phyloP scores from a whole-genome alignment of 2,797 vertebrate species.

The Pogonophryne albipinna region DNA sequence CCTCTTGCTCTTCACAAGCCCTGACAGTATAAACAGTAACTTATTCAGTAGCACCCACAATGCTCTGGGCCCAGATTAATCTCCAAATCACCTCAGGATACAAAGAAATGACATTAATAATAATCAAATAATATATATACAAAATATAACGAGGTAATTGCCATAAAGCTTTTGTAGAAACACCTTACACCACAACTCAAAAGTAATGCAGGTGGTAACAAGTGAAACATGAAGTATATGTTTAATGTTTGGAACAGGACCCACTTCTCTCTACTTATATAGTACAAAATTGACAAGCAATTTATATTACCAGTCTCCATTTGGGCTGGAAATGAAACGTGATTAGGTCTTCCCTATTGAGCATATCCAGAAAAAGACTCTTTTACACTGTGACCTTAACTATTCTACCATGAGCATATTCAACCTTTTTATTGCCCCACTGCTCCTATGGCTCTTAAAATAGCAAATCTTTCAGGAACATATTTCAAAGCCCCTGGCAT shows the following conservation, averaged over 20 bases:
- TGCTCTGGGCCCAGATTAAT: neutral
- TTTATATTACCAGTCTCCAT: neutral
- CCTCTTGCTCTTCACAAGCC: neutral
- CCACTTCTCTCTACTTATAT: neutral
- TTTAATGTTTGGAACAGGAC: neutral
- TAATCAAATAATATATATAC: neutral
- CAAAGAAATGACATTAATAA: slow-evolving; percentile 4
- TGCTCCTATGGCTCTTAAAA: neutral
- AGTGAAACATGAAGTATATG: neutral
- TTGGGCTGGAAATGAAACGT: neutral
- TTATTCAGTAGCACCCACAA: neutral
- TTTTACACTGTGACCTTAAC: neutral
- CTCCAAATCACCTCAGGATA: neutral
- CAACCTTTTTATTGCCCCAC: neutral
- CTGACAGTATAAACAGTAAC: slow-evolving; percentile 1
- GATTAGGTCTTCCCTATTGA: neutral
- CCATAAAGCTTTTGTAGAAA: neutral
- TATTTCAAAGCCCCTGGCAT: slow-evolving; percentile 3
- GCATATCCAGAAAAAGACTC: neutral
- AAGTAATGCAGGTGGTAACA: neutral
- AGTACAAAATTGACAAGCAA: neutral
- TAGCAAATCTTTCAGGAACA: neutral
- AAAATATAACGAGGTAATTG: neutral
- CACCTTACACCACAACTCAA: neutral
- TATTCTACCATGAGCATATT: neutral